These are phyloP conservation scores for Zaprionus inermis DNA, from an alignment of 1,140 invertebrate species.

Conservation along the genomic window DNA sequence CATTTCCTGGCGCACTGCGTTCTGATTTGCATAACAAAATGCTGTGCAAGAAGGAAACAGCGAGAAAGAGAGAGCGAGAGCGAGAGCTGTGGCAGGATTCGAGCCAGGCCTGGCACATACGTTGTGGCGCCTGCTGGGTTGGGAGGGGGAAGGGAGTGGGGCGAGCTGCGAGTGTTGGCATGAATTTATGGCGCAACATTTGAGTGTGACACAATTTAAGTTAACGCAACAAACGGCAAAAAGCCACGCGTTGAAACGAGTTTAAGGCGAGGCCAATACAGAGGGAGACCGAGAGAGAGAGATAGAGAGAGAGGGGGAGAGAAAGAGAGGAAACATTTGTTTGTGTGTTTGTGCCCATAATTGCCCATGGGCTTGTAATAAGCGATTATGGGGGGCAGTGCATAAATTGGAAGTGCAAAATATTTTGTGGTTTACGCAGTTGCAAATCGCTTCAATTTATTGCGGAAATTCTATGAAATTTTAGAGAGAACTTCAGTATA, in stretches of 20 bases:
- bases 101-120: slow-evolving; percentile 58
- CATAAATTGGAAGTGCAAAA: slow-evolving; percentile 3
- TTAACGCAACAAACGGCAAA: slow-evolving; percentile 66
- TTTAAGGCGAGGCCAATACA: slow-evolving; percentile 5
- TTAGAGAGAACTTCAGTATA: neutral
- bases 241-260: slow-evolving; percentile 27
- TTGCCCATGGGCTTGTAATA: slow-evolving; percentile 10
- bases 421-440: neutral
- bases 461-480: neutral
- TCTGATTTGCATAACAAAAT: slow-evolving; percentile 82
- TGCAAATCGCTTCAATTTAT: neutral
- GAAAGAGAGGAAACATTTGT: neutral
- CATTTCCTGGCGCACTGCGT: slow-evolving; percentile 80
- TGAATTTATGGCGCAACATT: slow-evolving; percentile 78
- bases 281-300: neutral
- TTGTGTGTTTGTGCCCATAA: neutral
- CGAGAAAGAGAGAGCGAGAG: neutral
- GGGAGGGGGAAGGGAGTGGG: slow-evolving; percentile 4
- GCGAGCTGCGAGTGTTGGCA: slow-evolving; percentile 60
- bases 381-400: slow-evolving; percentile 1
- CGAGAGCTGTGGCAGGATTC: slow-evolving; percentile 43
- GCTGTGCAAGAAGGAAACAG: too few relatives aligned
- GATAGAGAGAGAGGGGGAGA: neutral
- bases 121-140: slow-evolving; percentile 21
- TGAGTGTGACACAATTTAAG: slow-evolving; percentile 80